Evolutionary conservation across 2,113 vertebrate species (phyloP), one percentile per base, ranked within the genome.

Genomic region (Cervus canadensis): DNA sequence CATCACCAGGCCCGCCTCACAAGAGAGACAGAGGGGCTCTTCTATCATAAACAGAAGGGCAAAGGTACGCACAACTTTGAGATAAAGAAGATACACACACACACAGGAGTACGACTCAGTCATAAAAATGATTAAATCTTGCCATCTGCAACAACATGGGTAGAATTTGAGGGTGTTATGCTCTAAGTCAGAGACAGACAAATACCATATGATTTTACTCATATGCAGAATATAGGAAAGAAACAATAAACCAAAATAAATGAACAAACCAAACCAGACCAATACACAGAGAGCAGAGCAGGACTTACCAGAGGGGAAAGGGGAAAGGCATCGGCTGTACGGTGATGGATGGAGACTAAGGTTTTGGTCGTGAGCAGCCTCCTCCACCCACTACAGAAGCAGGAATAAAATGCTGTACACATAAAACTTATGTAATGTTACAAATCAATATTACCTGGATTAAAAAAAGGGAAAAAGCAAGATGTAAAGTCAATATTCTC

Each of bases 401-500:
- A 54, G 50, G 54, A 36, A 82, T 4, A 54, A 13, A n/a, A 36
- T 7, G 50, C 21, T 25, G 6, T 9, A 2, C 12, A 36, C 17
- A 7, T 5, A 11, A 54, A 54, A 36, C 33, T 28, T 16, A n/a
- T 0, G 6, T n/a, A 83, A 7, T 5, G 50, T 25, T 54, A 25
- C 21, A 15, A 83, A 36, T 25, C 50, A 7, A 5, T 36, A 54
- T 13, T n/a, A n/a, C 48, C 48, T n/a, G 2, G 2, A 25, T 54
- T 6, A 81, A 23, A 82, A 54, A 54, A 54, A 15, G 6, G 50
- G 19, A 8, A 36, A 54, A 54, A 25, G 7, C 52, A 94, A 94
- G 87, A 74, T 60, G 10, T 14, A 74, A 95, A 87, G 15, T 45
- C 30, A 92, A 12, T 50, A 40, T 64, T 97, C 95, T 79, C 89